Conservation (phyloP, 2,797 vertebrate species). For the Tapera naevia region DNA sequence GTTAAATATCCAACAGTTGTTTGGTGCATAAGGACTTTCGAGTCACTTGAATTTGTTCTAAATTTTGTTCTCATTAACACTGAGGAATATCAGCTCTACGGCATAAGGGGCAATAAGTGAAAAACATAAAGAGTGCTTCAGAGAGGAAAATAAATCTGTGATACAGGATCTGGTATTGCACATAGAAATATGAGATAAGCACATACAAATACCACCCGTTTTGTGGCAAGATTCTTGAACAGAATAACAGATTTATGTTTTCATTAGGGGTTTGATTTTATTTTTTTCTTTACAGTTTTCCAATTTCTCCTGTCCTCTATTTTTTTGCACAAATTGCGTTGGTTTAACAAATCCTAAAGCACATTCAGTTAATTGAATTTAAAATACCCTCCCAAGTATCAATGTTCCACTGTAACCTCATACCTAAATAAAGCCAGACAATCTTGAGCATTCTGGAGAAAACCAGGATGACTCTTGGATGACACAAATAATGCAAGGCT, state of each 20-base stretch:
- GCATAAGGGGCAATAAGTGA: not conserved
- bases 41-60: not conserved
- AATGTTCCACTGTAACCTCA: not conserved
- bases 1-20: slow-evolving; percentile 1
- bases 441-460: not conserved
- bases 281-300: not conserved
- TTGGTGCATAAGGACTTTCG: not conserved
- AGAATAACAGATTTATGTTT: not conserved
- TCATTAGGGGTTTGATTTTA: not conserved
- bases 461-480: not conserved
- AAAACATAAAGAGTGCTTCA: not conserved
- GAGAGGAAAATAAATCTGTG: not conserved
- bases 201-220: not conserved
- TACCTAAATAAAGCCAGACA: not conserved
- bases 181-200: not conserved
- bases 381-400: not conserved
- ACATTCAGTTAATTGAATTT: not conserved
- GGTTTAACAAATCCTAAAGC: not conserved
- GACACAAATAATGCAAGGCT: not conserved
- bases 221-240: not conserved
- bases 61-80: not conserved
- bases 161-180: not conserved
- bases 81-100: not conserved
- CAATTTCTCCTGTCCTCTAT: not conserved
- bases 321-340: not conserved